Evolutionary conservation across 2,888 invertebrate species (phyloP).

Genomic region (Pristionchus exspectatus): DNA sequence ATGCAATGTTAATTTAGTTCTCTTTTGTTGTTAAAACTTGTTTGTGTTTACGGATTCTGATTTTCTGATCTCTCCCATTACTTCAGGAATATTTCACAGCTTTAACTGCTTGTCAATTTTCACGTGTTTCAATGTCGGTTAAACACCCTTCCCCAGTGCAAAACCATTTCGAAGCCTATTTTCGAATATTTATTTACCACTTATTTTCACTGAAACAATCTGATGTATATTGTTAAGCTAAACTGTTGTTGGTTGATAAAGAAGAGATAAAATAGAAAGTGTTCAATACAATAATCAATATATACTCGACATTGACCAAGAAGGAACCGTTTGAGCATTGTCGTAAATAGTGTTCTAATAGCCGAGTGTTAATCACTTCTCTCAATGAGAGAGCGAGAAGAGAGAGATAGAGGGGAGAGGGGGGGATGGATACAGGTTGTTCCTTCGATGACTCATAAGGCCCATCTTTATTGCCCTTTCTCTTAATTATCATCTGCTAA

Average conservation of each 20-base stretch:
- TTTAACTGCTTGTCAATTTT: too few species aligned
- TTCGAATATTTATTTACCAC: not conserved
- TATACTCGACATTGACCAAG: not conserved
- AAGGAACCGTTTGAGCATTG: not conserved
- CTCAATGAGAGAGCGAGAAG: not conserved
- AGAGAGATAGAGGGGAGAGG: not conserved
- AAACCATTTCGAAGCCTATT: too few species aligned
- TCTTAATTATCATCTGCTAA: slow-evolving; percentile 39
- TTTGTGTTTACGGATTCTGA: not conserved
- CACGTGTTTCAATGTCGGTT: too few species aligned
- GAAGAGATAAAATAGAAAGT: not conserved
- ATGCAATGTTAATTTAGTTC: too few species aligned
- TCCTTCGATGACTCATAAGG: slow-evolving; percentile 45
- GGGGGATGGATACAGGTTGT: slow-evolving; percentile 43
- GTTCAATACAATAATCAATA: not conserved
- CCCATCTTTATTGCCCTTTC: slow-evolving; percentile 23
- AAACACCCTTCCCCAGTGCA: too few species aligned
- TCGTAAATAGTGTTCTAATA: slow-evolving; percentile 28
- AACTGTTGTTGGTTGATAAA: not conserved
- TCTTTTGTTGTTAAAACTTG: not conserved
- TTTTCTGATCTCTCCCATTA: too few species aligned
- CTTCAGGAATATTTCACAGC: not conserved
- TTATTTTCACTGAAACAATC: too few species aligned
- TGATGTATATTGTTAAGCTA: too few species aligned
- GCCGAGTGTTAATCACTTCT: slow-evolving; percentile 13